Percentiles rank a stretch among this genome's conserved stretches.
Evolutionary conservation across 2,113 vertebrate species (phyloP).

Genomic region (Bolborhynchus lineola): DNA sequence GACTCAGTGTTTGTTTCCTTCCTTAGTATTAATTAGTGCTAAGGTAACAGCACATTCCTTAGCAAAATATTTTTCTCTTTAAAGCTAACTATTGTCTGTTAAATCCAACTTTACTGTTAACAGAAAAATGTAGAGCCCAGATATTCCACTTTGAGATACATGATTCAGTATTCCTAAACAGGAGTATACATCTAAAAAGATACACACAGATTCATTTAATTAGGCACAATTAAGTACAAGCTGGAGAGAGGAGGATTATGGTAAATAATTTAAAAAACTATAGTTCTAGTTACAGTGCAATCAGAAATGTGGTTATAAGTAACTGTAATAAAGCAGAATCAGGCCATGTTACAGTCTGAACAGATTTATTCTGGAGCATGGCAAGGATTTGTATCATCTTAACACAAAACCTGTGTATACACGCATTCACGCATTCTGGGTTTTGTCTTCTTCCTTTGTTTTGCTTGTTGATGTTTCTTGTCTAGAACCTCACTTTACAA

Average conservation of each 20-base stretch:
- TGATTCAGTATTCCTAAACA: neutral
- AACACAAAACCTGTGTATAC: neutral
- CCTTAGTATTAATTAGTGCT: neutral
- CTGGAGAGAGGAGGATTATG: neutral
- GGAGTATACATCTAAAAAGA: neutral
- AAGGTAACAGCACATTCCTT: neutral
- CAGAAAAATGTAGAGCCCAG: neutral
- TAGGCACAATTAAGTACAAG: neutral
- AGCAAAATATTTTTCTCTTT: neutral
- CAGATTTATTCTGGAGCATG: neutral
- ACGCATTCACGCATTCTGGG: fast-evolving
- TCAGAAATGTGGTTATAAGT: neutral
- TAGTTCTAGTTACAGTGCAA: neutral
- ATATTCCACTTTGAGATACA: neutral
- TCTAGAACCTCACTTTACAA: neutral
- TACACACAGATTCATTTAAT: neutral
- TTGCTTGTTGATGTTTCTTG: neutral
- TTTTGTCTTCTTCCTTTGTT: neutral
- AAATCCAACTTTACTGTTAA: neutral
- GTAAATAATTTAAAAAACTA: neutral
- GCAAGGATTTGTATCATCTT: neutral
- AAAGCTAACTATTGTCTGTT: neutral
- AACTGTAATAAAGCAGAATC: neutral
- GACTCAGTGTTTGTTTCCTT: neutral
- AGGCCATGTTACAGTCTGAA: neutral